A percentile compares a stretch with the other conserved stretches of the same genome.
phyloP scores from a whole-genome alignment of 2,113 vertebrate species.

The Sula dactylatra region DNA sequence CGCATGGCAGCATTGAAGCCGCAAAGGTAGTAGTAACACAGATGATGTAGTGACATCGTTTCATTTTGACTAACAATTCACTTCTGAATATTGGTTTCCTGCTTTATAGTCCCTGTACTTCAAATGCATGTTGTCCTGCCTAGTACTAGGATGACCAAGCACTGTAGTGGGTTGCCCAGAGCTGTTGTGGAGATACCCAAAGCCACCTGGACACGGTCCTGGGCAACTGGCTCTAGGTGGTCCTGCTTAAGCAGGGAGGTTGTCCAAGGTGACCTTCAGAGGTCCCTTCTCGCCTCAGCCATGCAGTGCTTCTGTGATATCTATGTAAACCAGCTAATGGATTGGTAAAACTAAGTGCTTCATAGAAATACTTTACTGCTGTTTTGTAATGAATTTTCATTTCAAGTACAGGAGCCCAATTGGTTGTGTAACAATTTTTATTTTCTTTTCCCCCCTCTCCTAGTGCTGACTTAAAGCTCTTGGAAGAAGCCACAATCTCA shows the following conservation, averaged over 20 bases:
- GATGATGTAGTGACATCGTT: background rate
- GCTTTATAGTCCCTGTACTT: background rate
- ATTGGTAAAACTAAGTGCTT: background rate
- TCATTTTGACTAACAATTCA: background rate
- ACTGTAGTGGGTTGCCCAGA: background rate
- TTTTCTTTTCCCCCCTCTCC: background rate
- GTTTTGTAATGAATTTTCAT: background rate
- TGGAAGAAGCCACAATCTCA: slow-evolving; percentile 91
- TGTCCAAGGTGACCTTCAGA: background rate
- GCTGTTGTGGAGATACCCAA: background rate
- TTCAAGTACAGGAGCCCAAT: background rate
- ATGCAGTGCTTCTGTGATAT: background rate
- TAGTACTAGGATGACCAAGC: rapidly evolving
- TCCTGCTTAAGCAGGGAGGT: background rate
- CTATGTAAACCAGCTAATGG: background rate
- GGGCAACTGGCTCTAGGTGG: background rate
- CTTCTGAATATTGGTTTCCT: background rate
- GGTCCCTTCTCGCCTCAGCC: background rate
- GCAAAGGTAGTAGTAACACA: background rate
- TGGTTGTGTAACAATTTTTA: background rate
- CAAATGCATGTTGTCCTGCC: background rate
- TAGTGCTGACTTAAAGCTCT: slow-evolving; percentile 88
- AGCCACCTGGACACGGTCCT: rapidly evolving
- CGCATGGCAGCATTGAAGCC: background rate
- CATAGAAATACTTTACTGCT: background rate